phyloP scores from a whole-genome alignment of 1,140 invertebrate species.

The Atta colombica region DNA sequence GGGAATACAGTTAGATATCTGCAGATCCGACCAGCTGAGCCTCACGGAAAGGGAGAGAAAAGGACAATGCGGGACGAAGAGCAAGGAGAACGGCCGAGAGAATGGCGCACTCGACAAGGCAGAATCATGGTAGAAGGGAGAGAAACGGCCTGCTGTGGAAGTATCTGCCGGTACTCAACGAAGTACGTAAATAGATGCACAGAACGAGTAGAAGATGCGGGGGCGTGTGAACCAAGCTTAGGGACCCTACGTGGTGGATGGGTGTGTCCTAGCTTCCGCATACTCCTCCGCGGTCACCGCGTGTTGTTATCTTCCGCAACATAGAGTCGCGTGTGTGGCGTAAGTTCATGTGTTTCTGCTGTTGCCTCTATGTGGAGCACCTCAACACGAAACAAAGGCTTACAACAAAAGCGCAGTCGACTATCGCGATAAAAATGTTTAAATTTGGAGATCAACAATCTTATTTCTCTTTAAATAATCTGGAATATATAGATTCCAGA shows the following conservation, averaged over 20 bases:
- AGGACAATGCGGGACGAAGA: constrained; percentile 1
- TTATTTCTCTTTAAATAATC: neutral
- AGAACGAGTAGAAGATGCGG: constrained; percentile 65
- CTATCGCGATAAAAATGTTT: constrained; percentile 6
- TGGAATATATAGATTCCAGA: neutral
- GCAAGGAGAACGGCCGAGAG: constrained; percentile 23
- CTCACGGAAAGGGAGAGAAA: constrained; percentile 58
- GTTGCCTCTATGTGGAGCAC: constrained; percentile 27
- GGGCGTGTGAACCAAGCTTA: constrained; percentile 77
- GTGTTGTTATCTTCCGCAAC: constrained; percentile 67
- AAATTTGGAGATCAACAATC: constrained; percentile 15
- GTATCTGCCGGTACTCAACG: constrained; percentile 18
- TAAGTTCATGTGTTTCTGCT: constrained; percentile 7
- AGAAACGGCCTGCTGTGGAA: constrained; percentile 10
- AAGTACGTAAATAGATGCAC: constrained; percentile 72
- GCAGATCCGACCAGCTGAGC: constrained; percentile 65
- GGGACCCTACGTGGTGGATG: constrained; percentile 72
- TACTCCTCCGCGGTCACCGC: constrained; percentile 76
- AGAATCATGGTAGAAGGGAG: constrained; percentile 8
- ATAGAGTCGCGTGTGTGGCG: constrained; percentile 37
- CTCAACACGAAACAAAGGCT: constrained; percentile 20
- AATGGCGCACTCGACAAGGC: constrained; percentile 41
- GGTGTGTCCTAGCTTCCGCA: constrained; percentile 82
- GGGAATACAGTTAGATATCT: constrained; percentile 68
- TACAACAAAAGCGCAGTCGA: constrained; percentile 11